These are phyloP conservation scores for Engystomops pustulosus DNA, from an alignment of 2,113 vertebrate genomes.

Conservation along the genomic window DNA sequence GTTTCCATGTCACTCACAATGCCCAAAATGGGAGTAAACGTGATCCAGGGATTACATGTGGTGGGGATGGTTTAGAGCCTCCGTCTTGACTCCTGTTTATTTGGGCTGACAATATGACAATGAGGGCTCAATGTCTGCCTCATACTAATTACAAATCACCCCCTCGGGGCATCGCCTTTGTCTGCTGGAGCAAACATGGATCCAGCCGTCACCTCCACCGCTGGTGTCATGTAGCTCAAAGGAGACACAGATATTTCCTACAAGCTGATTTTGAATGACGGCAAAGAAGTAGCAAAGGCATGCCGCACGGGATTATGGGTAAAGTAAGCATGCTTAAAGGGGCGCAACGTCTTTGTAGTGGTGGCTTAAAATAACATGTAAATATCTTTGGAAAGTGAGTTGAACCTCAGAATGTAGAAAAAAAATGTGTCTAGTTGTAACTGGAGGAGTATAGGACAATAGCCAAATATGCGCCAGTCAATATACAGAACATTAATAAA, in stretches of 20 bases:
- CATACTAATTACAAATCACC: conserved; percentile 11
- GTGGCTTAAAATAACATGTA: background rate
- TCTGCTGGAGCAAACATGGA: background rate
- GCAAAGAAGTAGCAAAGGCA: background rate
- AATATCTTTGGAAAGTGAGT: background rate
- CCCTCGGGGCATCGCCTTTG: conserved; percentile 13
- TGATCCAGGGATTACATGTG: conserved; percentile 31
- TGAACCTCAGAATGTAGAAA: background rate
- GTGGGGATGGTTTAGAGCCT: background rate
- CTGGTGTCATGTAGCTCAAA: conserved; percentile 17
- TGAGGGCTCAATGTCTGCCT: conserved; percentile 10
- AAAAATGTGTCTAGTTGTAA: background rate
- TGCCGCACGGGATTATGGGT: background rate
- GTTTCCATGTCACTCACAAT: conserved; percentile 16
- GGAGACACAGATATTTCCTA: background rate
- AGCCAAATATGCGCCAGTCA: background rate
- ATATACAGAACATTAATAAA: too few relatives aligned
- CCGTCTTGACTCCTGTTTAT: conserved; percentile 27
- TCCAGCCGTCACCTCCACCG: background rate
- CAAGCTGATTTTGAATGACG: background rate
- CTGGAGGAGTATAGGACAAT: background rate
- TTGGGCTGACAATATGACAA: conserved; percentile 33
- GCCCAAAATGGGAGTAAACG: background rate
- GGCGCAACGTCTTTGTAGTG: background rate
- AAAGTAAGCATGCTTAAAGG: background rate